Conservation (phyloP, 2,888 invertebrate species). For the Chromoteleia sp. region DNA sequence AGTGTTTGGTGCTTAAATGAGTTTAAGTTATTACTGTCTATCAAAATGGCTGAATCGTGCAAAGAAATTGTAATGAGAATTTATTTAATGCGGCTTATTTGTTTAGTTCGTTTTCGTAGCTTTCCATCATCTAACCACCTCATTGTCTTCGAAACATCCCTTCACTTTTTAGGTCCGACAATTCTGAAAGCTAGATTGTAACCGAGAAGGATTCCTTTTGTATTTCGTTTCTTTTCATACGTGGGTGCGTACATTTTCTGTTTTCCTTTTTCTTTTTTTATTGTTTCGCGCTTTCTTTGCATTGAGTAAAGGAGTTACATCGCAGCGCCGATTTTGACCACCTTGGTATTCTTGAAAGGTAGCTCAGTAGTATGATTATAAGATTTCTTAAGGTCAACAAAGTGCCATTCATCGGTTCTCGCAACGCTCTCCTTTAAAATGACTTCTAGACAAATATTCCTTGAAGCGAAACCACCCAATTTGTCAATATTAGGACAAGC, state of each 20-base stretch:
- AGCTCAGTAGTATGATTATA: constrained; percentile 30
- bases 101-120: constrained; percentile 25
- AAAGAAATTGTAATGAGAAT: constrained; percentile 33
- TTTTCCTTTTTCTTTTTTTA: no score
- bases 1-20: not conserved
- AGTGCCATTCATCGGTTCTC: constrained; percentile 32
- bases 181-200: constrained; percentile 78
- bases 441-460: constrained; percentile 27
- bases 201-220: constrained; percentile 76
- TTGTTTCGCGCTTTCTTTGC: constrained; percentile 15
- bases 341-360: constrained; percentile 20
- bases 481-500: constrained; percentile 46
- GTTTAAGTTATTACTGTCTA: not conserved
- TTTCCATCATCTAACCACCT: constrained; percentile 50
- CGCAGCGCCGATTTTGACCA: constrained; percentile 26
- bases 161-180: constrained; percentile 50
- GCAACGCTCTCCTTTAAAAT: constrained; percentile 10
- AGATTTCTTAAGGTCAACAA: constrained; percentile 28
- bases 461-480: constrained; percentile 24
- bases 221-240: constrained; percentile 75
- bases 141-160: constrained; percentile 46
- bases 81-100: constrained; percentile 16
- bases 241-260: constrained; percentile 71
- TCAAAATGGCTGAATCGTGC: not conserved
- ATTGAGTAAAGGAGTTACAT: constrained; percentile 17